phyloP scores from a whole-genome alignment of 2,113 vertebrate genomes.

The Salvelinus namaycush region DNA sequence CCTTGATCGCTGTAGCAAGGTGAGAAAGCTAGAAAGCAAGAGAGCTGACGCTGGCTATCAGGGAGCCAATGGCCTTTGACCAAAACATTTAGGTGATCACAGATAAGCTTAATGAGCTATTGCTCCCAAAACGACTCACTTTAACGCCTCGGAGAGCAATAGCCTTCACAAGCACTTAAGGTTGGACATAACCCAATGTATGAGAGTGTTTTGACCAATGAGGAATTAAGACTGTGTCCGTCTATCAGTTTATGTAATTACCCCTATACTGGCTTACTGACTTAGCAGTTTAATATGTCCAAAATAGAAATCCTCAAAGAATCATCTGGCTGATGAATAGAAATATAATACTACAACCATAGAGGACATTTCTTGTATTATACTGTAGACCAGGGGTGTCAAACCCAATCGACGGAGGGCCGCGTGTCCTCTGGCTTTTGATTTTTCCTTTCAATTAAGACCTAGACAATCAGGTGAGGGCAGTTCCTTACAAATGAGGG shows the following conservation, averaged over 20 bases:
- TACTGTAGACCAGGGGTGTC: too few relatives aligned
- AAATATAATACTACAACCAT: neutral
- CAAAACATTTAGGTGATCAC: slow-evolving; percentile 47
- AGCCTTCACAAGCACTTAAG: slow-evolving; percentile 15
- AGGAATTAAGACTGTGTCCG: slow-evolving; percentile 22
- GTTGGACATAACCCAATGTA: slow-evolving; percentile 26
- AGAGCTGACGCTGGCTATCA: slow-evolving; percentile 42
- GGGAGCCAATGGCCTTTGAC: slow-evolving; percentile 56
- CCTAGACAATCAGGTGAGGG: too few relatives aligned
- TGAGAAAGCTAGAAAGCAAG: slow-evolving; percentile 24
- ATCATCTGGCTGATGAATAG: neutral
- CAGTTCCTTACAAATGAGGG: too few relatives aligned
- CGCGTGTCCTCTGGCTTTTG: too few relatives aligned
- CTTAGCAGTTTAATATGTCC: neutral
- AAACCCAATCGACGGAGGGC: too few relatives aligned
- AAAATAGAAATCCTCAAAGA: neutral
- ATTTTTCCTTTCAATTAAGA: too few relatives aligned
- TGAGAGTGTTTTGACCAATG: slow-evolving; percentile 22
- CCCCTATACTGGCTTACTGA: neutral
- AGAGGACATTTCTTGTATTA: neutral
- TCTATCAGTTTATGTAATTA: slow-evolving; percentile 21
- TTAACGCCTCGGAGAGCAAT: slow-evolving; percentile 29
- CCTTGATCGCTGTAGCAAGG: slow-evolving; percentile 14
- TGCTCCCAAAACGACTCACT: slow-evolving; percentile 41
- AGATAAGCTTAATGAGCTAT: slow-evolving; percentile 51